Evolutionary conservation across 1,140 invertebrate genomes (phyloP).

Genomic region (Caenorhabditis remanei): DNA sequence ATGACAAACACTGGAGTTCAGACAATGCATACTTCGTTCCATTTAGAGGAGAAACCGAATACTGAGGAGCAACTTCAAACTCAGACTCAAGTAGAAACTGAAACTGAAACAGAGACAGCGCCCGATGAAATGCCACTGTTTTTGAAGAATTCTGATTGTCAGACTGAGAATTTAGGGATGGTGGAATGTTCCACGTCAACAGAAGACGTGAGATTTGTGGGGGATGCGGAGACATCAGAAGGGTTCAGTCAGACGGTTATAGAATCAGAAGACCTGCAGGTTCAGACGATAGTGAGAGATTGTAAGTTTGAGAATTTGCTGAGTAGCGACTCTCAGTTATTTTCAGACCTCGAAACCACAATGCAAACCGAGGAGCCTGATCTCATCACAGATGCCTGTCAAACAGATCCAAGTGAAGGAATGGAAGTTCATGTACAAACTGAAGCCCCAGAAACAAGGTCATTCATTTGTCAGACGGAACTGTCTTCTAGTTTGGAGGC

Average conservation of each 20-base stretch:
- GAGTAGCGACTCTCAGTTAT: background rate
- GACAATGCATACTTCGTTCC: conserved; percentile 13
- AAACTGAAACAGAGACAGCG: background rate
- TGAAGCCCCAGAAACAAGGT: conserved; percentile 8
- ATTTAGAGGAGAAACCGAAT: conserved; percentile 16
- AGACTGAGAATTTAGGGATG: background rate
- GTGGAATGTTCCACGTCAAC: background rate
- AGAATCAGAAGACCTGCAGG: background rate
- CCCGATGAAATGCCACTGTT: background rate
- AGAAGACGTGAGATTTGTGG: background rate
- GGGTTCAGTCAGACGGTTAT: background rate
- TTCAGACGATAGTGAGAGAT: background rate
- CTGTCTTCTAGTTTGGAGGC: background rate
- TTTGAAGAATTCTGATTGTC: conserved; percentile 24
- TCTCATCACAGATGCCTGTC: background rate
- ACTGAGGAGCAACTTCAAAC: background rate
- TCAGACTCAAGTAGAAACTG: background rate
- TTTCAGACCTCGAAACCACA: background rate
- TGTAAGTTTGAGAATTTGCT: background rate
- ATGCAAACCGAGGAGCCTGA: background rate
- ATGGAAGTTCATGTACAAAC: conserved; percentile 14
- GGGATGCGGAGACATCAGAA: background rate
- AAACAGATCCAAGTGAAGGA: background rate
- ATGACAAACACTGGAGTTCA: conserved; percentile 40
- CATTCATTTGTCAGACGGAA: conserved; percentile 29